Evolutionary conservation across 2,888 invertebrate genomes (phyloP).

Genomic region (Drosophila cracens): DNA sequence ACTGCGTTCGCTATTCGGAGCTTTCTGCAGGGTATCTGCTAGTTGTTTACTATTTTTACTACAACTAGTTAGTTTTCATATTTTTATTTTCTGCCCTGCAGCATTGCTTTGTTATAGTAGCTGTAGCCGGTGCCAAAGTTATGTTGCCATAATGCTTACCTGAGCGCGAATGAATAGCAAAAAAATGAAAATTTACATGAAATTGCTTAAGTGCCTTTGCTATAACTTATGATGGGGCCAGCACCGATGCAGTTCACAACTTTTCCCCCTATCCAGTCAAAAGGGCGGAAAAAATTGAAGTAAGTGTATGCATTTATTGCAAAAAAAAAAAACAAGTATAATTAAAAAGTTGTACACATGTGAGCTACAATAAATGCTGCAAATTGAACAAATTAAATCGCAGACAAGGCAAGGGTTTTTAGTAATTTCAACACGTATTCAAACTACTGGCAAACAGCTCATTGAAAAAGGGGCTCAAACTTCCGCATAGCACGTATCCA

Average conservation of each 20-base stretch:
- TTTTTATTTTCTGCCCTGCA: conserved; percentile 31
- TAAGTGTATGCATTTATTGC: conserved; percentile 14
- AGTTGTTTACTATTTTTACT: conserved; percentile 21
- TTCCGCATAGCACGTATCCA: conserved; percentile 59
- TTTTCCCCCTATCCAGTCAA: conserved; percentile 37
- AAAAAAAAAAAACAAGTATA: conserved; percentile 6
- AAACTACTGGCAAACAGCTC: conserved; percentile 35
- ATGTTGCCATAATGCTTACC: conserved; percentile 74
- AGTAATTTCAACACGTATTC: conserved; percentile 45
- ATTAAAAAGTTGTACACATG: conserved; percentile 51
- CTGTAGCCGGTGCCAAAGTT: conserved; percentile 50
- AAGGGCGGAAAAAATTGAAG: conserved; percentile 29
- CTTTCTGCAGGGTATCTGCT: background rate
- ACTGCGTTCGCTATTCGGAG: background rate
- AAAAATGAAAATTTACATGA: conserved; percentile 59
- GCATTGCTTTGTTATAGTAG: conserved; percentile 48
- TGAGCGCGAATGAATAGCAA: conserved; percentile 57
- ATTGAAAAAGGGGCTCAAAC: conserved; percentile 35
- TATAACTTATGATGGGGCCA: conserved; percentile 57
- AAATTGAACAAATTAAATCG: conserved; percentile 66
- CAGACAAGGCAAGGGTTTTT: conserved; percentile 22
- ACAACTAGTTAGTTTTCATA: conserved; percentile 30
- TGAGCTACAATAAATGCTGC: conserved; percentile 57
- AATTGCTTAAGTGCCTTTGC: conserved; percentile 73
- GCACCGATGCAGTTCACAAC: conserved; percentile 46